Conservation (phyloP, 2,888 invertebrate species). For the Phengaris alcon region DNA sequence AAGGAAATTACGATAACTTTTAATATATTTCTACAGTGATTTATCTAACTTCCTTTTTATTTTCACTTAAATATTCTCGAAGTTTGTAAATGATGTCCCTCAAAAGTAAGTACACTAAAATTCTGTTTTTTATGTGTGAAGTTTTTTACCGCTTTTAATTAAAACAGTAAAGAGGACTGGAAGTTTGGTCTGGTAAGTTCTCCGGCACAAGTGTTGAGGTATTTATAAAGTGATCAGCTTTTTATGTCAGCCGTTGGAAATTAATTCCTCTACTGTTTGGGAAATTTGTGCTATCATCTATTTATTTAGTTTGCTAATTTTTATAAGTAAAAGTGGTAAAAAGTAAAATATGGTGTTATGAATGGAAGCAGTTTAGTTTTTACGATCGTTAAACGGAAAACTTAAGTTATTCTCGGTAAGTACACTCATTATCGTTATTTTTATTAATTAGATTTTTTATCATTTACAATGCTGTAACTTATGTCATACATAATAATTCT, state of each 20-base stretch:
- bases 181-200: background rate
- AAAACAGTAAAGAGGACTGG: background rate
- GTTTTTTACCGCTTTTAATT: constrained; percentile 9
- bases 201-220: background rate
- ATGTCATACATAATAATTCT: too few relatives aligned
- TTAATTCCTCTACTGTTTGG: background rate
- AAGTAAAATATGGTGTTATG: background rate
- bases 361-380: background rate
- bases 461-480: too few relatives aligned
- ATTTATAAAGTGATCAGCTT: constrained; percentile 15
- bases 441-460: too few relatives aligned
- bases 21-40: background rate
- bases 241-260: background rate
- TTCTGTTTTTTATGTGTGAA: background rate
- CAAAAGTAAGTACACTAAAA: background rate
- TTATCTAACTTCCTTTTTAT: background rate
- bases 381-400: background rate
- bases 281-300: background rate
- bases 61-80: constrained; percentile 12
- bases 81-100: constrained; percentile 13
- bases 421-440: background rate
- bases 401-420: background rate
- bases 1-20: background rate
- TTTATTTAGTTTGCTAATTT: background rate
- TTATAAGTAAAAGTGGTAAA: background rate